Conservation (phyloP, 2,113 vertebrate species). For the Atrichornis clamosus region DNA sequence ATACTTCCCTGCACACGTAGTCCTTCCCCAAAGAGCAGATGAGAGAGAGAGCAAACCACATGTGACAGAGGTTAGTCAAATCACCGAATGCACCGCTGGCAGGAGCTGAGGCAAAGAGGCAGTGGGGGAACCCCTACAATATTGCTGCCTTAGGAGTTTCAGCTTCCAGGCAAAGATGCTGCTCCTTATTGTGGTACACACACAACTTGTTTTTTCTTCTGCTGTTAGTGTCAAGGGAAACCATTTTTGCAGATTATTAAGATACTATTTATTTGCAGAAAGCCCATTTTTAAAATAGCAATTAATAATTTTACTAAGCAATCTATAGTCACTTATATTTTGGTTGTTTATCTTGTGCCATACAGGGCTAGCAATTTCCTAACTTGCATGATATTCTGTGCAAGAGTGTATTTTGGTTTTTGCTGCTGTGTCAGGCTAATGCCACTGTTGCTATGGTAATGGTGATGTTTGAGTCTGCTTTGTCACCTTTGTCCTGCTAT, state of each 20-base stretch:
- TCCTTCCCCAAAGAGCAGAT: neutral
- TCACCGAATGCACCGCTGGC: neutral
- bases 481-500: conserved; percentile 74
- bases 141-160: neutral
- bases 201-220: neutral
- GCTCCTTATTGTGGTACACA: neutral
- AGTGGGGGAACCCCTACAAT: neutral
- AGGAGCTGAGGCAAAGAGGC: neutral
- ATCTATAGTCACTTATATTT: neutral
- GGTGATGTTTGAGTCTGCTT: conserved; percentile 70
- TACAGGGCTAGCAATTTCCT: conserved; percentile 35
- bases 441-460: conserved; percentile 76
- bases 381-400: conserved; percentile 60
- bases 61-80: neutral
- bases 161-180: neutral
- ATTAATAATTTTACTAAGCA: conserved; percentile 46
- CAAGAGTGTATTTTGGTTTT: conserved; percentile 62
- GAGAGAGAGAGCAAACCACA: conserved; percentile 17
- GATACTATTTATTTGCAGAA: neutral
- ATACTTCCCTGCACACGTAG: neutral
- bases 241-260: neutral
- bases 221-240: neutral
- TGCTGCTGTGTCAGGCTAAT: conserved; percentile 71
- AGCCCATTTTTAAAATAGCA: neutral
- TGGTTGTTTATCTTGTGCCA: neutral